These are phyloP conservation scores for Halichondria panicea DNA, from an alignment of 37 sponge, comb jelly and placozoan genomes.

Conservation along the genomic window DNA sequence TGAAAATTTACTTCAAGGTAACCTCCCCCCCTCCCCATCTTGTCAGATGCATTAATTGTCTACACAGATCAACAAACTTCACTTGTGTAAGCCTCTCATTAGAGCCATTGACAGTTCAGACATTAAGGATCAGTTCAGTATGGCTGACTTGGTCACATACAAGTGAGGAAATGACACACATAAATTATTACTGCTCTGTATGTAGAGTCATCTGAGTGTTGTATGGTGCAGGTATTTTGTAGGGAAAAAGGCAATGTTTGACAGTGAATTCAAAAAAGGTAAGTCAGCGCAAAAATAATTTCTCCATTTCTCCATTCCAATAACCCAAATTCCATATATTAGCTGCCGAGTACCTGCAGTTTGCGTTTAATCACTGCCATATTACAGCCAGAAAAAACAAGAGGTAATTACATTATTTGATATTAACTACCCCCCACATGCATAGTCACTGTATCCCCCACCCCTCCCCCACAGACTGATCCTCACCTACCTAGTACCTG, in stretches of 20 bases:
- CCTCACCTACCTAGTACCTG: slow-evolving; percentile 89
- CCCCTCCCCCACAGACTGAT: slow-evolving; percentile 52
- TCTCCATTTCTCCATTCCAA: not conserved
- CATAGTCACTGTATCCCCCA: not conserved
- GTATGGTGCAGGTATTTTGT: slow-evolving; percentile 73
- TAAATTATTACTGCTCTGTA: not conserved
- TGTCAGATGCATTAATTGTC: not conserved
- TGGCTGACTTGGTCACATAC: slow-evolving; percentile 88
- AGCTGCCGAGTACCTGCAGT: slow-evolving; percentile 83
- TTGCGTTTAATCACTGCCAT: slow-evolving; percentile 84
- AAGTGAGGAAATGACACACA: slow-evolving; percentile 42
- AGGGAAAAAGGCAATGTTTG: slow-evolving; percentile 95
- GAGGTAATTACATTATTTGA: slow-evolving; percentile 23
- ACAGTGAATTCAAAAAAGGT: slow-evolving; percentile 91
- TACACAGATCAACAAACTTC: slow-evolving; percentile 82
- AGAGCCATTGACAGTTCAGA: slow-evolving; percentile 85
- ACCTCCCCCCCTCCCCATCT: not conserved
- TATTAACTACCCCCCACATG: not conserved
- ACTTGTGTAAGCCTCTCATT: slow-evolving; percentile 92
- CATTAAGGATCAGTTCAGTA: slow-evolving; percentile 73
- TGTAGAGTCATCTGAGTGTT: not conserved
- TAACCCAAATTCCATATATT: not conserved
- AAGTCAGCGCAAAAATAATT: not conserved
- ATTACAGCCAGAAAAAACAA: slow-evolving; percentile 55
- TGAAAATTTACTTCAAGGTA: slow-evolving; percentile 96